Evolutionary conservation across 2,113 vertebrate species (phyloP).

Genomic region (Syrrhaptes paradoxus): DNA sequence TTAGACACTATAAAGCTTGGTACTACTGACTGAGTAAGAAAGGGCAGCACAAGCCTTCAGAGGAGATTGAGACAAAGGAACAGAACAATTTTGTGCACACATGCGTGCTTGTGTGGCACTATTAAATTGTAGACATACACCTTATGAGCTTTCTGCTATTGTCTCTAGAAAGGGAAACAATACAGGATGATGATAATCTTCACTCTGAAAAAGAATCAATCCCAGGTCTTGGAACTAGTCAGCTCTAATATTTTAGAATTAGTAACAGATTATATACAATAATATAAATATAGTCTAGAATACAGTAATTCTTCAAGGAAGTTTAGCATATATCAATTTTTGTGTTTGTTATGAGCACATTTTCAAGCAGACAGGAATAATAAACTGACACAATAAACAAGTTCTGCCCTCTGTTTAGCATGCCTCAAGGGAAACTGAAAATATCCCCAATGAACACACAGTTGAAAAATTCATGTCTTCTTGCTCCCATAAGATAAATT

Average conservation of each 20-base stretch:
- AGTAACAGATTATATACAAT: neutral
- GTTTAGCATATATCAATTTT: neutral
- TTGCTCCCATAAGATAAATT: neutral
- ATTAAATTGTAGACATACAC: neutral
- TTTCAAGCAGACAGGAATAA: neutral
- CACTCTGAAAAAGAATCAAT: neutral
- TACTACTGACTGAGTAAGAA: neutral
- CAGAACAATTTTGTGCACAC: neutral
- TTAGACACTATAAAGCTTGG: neutral
- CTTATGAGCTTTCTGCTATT: neutral
- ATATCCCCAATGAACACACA: neutral
- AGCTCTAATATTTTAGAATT: neutral
- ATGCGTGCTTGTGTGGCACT: accelerated
- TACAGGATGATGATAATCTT: neutral
- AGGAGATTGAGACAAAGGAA: neutral
- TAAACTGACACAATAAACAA: neutral
- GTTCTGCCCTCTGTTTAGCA: neutral
- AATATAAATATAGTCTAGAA: neutral
- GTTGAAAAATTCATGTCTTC: neutral
- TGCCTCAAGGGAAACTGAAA: neutral
- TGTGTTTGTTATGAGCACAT: neutral
- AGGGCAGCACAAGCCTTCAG: neutral
- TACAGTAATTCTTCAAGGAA: neutral
- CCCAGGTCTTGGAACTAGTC: neutral
- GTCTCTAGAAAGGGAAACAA: neutral